phyloP scores from a whole-genome alignment of 2,888 invertebrate genomes.

The Plagodis pulveraria region DNA sequence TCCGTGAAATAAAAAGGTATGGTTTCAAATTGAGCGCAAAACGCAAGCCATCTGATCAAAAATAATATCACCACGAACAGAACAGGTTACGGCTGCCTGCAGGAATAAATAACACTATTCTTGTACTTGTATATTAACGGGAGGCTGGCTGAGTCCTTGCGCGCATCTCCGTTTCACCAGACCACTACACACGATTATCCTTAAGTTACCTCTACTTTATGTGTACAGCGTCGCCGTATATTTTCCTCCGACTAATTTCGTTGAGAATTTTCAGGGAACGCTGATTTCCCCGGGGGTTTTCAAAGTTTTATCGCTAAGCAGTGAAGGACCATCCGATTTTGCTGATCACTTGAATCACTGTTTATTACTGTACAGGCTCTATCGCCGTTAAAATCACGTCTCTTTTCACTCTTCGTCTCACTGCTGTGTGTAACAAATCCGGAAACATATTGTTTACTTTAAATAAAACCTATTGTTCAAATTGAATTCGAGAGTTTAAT shows the following conservation, averaged over 20 bases:
- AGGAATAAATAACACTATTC: too few species aligned
- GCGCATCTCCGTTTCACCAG: conserved; percentile 13
- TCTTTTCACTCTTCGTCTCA: background rate
- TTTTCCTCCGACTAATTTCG: conserved; percentile 41
- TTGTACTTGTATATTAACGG: conserved; percentile 28
- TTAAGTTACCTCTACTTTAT: conserved; percentile 24
- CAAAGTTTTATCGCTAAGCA: conserved; percentile 41
- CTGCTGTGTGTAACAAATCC: background rate
- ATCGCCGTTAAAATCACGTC: background rate
- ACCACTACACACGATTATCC: conserved; percentile 11
- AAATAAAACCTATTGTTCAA: too few species aligned
- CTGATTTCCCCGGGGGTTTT: conserved; percentile 47
- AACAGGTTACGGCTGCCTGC: too few species aligned
- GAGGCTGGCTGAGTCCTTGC: conserved; percentile 35
- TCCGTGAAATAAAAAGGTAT: too few species aligned
- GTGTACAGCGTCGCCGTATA: conserved; percentile 5
- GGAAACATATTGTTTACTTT: background rate
- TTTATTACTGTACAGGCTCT: conserved; percentile 11
- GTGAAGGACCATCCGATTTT: conserved; percentile 33
- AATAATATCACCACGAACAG: too few species aligned
- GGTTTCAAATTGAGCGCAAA: too few species aligned
- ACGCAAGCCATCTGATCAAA: too few species aligned
- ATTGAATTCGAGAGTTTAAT: too few species aligned
- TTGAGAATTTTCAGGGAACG: conserved; percentile 37
- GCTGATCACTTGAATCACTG: conserved; percentile 32